These are phyloP conservation scores for Cantharis rustica DNA, from an alignment of 2,888 invertebrate genomes.

Conservation along the genomic window DNA sequence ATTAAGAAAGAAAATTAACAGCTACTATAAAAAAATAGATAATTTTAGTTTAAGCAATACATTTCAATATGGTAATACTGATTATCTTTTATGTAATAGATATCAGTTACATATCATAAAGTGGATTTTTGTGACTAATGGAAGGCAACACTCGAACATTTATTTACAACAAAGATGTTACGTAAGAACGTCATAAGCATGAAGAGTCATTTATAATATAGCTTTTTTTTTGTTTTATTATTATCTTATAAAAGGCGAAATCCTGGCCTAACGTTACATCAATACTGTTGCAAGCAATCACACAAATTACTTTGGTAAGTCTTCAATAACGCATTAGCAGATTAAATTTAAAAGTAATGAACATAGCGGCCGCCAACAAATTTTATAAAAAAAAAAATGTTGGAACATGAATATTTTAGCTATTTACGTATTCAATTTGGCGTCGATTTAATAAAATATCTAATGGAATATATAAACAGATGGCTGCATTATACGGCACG, in stretches of 20 bases:
- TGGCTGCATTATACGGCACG: slow-evolving; percentile 45
- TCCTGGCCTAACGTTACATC: not conserved
- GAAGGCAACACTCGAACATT: slow-evolving; percentile 6
- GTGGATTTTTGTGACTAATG: not conserved
- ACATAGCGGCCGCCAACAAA: not conserved
- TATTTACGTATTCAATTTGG: slow-evolving; percentile 26
- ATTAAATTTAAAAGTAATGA: slow-evolving; percentile 10
- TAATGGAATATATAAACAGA: slow-evolving; percentile 48
- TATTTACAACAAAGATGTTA: slow-evolving; percentile 10
- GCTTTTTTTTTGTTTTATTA: not conserved
- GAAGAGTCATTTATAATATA: not conserved
- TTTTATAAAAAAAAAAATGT: not conserved
- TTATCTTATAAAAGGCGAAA: not conserved
- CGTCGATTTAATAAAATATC: slow-evolving; percentile 39
- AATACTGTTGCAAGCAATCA: slow-evolving; percentile 17
- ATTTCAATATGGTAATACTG: not conserved
- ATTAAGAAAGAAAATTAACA: too few relatives aligned
- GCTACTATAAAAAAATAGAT: too few relatives aligned
- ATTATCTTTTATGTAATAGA: not conserved
- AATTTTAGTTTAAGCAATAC: too few relatives aligned
- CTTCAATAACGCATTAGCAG: slow-evolving; percentile 22
- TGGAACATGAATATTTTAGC: not conserved
- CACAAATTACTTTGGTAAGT: slow-evolving; percentile 19
- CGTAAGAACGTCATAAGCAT: slow-evolving; percentile 3
- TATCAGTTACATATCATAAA: not conserved